These are phyloP conservation scores for Pharmacophagus antenor DNA, from an alignment of 2,888 invertebrate species.

Conservation along the genomic window DNA sequence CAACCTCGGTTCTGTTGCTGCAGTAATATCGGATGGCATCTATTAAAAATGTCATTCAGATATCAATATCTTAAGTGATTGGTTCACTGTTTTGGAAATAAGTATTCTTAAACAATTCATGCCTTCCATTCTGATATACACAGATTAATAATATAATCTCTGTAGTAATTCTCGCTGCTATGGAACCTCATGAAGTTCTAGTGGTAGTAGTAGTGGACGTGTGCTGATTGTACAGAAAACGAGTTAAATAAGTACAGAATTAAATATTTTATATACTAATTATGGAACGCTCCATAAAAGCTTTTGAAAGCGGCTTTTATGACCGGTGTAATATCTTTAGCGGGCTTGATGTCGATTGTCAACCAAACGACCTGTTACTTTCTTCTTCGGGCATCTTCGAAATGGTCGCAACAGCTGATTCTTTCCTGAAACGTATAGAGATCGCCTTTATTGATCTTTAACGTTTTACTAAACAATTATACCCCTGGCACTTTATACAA, in stretches of 20 bases:
- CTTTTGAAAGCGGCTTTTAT: slow-evolving; percentile 2
- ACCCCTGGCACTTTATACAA: neutral
- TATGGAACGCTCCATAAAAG: neutral
- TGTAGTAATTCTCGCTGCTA: too few species aligned
- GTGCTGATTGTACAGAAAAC: neutral
- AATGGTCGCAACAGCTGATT: slow-evolving; percentile 39
- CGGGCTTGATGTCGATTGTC: slow-evolving; percentile 38
- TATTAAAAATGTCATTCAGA: too few species aligned
- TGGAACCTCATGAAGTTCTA: neutral
- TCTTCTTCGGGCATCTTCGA: slow-evolving; percentile 40
- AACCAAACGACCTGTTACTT: slow-evolving; percentile 43
- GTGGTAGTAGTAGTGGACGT: neutral
- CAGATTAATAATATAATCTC: too few species aligned
- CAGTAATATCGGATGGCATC: too few species aligned
- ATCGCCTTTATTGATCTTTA: neutral
- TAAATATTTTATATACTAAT: neutral
- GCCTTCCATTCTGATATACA: too few species aligned
- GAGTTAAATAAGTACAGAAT: neutral
- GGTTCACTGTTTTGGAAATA: too few species aligned
- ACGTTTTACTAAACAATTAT: neutral
- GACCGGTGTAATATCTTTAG: slow-evolving; percentile 39
- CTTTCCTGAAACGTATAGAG: slow-evolving; percentile 37
- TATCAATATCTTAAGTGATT: too few species aligned
- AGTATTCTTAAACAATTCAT: too few species aligned
- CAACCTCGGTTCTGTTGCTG: too few species aligned